phyloP scores from a whole-genome alignment of 2,113 vertebrate species.

The Illadopsis cleaveri region DNA sequence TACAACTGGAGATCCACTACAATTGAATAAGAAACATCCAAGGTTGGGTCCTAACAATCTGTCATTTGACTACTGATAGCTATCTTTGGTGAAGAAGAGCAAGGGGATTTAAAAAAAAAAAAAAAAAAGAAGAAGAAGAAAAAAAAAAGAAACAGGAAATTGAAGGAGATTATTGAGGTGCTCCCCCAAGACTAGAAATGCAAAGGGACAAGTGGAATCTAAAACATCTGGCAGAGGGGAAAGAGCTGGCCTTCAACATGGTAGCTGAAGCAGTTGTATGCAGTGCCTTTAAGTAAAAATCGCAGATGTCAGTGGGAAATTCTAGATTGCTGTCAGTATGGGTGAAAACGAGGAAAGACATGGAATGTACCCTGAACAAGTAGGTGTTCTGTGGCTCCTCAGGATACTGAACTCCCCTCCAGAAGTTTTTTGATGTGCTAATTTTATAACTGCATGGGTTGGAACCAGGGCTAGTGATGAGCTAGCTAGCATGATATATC shows the following conservation, averaged over 20 bases:
- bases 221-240: neutral
- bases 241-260: neutral
- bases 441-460: neutral
- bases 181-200: neutral
- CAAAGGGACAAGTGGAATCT: neutral
- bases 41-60: neutral
- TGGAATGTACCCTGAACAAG: neutral
- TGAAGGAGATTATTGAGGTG: neutral
- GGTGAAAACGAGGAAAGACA: neutral
- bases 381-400: neutral
- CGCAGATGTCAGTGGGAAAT: neutral
- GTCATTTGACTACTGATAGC: neutral
- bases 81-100: neutral
- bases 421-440: neutral
- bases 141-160: neutral
- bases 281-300: neutral
- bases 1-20: neutral
- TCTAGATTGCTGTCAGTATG: neutral
- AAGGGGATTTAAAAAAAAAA: no score
- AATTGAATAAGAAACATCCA: neutral
- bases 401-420: neutral
- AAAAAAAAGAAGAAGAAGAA: neutral
- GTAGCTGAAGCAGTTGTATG: accelerated
- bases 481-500: neutral
- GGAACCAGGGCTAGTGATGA: neutral